phyloP scores from a whole-genome alignment of 1,140 invertebrate species.

The Drosophila nigromelanica region DNA sequence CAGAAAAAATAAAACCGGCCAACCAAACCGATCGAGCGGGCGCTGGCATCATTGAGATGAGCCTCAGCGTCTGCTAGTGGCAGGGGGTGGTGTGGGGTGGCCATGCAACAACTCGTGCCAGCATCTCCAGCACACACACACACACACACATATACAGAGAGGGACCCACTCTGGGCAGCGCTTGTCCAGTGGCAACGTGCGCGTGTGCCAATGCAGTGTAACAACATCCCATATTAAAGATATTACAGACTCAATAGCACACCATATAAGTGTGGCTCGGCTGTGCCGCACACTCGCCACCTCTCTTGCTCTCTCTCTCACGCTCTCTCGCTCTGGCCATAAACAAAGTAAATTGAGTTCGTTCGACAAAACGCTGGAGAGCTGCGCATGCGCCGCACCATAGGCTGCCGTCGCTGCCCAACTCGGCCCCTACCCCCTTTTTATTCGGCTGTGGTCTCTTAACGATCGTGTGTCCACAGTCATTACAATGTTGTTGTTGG shows the following conservation, averaged over 20 bases:
- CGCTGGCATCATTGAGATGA: constrained; percentile 40
- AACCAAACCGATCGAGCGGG: constrained; percentile 15
- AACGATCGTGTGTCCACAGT: constrained; percentile 83
- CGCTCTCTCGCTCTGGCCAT: constrained; percentile 49
- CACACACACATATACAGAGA: constrained; percentile 22
- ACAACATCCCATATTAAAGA: constrained; percentile 82
- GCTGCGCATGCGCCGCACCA: constrained; percentile 52
- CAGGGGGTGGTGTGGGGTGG: constrained; percentile 9
- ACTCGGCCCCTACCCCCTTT: constrained; percentile 10
- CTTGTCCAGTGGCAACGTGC: constrained; percentile 77
- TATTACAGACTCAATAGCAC: constrained; percentile 81
- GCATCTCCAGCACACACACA: constrained; percentile 25
- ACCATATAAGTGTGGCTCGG: constrained; percentile 75
- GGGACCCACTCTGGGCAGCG: constrained; percentile 41
- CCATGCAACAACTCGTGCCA: constrained; percentile 42
- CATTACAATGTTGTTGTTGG: constrained; percentile 83
- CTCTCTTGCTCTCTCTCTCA: neutral
- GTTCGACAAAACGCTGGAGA: constrained; percentile 71
- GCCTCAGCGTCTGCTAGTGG: constrained; percentile 1
- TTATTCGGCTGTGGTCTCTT: constrained; percentile 65
- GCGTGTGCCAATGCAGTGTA: constrained; percentile 83
- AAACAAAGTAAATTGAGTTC: constrained; percentile 81
- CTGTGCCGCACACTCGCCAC: constrained; percentile 20
- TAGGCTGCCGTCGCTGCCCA: constrained; percentile 14
- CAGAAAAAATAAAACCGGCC: constrained; percentile 52